Evolutionary conservation across 1,140 invertebrate genomes (phyloP).

Genomic region (Pseudobourletiella spinata): DNA sequence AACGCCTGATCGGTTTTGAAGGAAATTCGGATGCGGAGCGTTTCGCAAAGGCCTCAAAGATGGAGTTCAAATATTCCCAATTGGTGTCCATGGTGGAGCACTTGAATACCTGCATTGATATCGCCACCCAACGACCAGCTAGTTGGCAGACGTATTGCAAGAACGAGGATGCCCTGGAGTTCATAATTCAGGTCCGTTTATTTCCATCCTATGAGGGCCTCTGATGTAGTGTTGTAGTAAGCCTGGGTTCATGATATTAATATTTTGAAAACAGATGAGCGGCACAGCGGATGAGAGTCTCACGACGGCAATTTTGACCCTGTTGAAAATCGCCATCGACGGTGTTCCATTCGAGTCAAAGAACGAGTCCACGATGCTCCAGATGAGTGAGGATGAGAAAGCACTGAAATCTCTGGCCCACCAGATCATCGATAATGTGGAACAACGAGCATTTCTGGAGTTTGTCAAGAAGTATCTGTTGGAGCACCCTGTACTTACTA

Average conservation of each 20-base stretch:
- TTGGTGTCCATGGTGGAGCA: conserved; percentile 89
- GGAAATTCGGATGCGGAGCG: conserved; percentile 27
- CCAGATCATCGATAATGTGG: conserved; percentile 31
- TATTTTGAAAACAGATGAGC: conserved; percentile 53
- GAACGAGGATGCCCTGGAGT: conserved; percentile 50
- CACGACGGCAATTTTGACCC: conserved; percentile 29
- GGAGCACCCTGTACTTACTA: conserved; percentile 37
- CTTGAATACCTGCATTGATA: conserved; percentile 86
- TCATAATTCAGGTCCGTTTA: conserved; percentile 26
- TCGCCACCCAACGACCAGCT: conserved; percentile 75
- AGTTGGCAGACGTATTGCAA: conserved; percentile 93
- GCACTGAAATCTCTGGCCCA: conserved; percentile 30
- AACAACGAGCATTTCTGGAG: conserved; percentile 33
- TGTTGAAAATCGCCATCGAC: conserved; percentile 34
- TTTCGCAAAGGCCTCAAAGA: conserved; percentile 28
- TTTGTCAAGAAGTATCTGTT: conserved; percentile 55
- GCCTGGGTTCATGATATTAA: too few relatives aligned
- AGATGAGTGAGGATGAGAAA: conserved; percentile 33
- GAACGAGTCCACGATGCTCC: conserved; percentile 26
- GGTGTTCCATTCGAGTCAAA: conserved; percentile 33
- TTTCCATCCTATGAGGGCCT: too few relatives aligned
- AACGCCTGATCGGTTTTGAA: conserved; percentile 41
- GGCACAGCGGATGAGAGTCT: conserved; percentile 86
- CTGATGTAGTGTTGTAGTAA: background rate
- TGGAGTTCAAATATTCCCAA: conserved; percentile 68